Evolutionary conservation across 2,113 vertebrate genomes (phyloP).

Genomic region (Aegotheles bennettii): DNA sequence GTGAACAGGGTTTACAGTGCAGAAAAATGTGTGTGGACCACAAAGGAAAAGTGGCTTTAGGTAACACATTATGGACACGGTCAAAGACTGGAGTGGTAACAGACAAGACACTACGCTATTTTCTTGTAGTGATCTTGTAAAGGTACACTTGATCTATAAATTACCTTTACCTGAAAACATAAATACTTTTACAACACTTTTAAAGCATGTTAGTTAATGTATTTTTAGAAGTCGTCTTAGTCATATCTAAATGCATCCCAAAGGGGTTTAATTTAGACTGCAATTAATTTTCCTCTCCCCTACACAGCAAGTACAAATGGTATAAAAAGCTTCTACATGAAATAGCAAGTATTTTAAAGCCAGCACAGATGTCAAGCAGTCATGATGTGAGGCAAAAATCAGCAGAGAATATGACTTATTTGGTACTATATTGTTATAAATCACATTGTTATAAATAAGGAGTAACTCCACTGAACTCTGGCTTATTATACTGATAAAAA

Average conservation of each 20-base stretch:
- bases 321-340: conserved; percentile 19
- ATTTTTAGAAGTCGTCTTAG: conserved; percentile 37
- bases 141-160: neutral
- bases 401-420: neutral
- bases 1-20: neutral
- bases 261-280: conserved; percentile 10
- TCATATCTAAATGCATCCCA: conserved; percentile 11
- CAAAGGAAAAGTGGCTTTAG: neutral
- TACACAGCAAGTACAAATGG: neutral
- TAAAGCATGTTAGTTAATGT: neutral
- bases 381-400: neutral
- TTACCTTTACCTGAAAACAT: neutral
- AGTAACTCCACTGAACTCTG: neutral
- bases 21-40: neutral
- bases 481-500: neutral
- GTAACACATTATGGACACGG: neutral
- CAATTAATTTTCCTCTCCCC: conserved; percentile 13
- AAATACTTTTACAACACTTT: neutral
- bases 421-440: neutral
- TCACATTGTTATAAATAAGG: neutral
- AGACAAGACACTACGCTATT: neutral
- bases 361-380: conserved; percentile 18
- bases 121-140: neutral
- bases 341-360: neutral
- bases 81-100: neutral